Conservation (phyloP, 2,113 vertebrate species). For the Proteles cristata region DNA sequence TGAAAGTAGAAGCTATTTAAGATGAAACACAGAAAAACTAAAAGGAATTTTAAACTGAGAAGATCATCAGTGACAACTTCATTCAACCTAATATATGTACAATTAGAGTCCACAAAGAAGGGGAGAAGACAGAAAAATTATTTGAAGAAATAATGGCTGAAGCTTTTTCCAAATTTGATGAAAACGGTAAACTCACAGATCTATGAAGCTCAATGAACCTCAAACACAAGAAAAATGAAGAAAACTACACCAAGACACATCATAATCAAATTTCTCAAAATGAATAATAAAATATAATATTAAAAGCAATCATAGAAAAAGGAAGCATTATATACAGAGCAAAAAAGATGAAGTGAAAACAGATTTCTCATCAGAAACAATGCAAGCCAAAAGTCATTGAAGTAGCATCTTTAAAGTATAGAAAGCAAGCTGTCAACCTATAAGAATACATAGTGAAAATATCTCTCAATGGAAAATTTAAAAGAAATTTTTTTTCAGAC, state of each 20-base stretch:
- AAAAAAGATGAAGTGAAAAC: slow-evolving; percentile 22
- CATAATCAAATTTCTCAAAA: not conserved
- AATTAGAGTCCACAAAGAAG: not conserved
- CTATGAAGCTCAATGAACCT: not conserved
- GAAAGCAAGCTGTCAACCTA: slow-evolving; percentile 44
- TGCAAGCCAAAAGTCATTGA: not conserved
- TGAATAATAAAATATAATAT: not conserved
- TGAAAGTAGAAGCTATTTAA: slow-evolving; percentile 18
- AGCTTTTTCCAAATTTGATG: slow-evolving; percentile 6
- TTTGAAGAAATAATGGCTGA: not conserved
- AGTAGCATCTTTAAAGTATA: slow-evolving; percentile 26
- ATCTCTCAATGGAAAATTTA: slow-evolving; percentile 9
- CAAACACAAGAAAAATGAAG: slow-evolving; percentile 46
- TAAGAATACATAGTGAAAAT: slow-evolving; percentile 38
- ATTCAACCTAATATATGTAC: not conserved
- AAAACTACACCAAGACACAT: not conserved
- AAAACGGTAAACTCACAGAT: slow-evolving; percentile 38
- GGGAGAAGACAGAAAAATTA: not conserved
- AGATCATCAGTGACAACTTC: not conserved
- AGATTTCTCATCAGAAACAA: not conserved
- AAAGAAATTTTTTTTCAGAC: not conserved
- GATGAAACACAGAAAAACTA: not conserved
- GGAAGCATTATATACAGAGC: not conserved
- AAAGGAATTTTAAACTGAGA: not conserved
- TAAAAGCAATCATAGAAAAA: not conserved